These are phyloP conservation scores for Thymallus thymallus DNA, from an alignment of 2,113 vertebrate genomes.

Conservation along the genomic window DNA sequence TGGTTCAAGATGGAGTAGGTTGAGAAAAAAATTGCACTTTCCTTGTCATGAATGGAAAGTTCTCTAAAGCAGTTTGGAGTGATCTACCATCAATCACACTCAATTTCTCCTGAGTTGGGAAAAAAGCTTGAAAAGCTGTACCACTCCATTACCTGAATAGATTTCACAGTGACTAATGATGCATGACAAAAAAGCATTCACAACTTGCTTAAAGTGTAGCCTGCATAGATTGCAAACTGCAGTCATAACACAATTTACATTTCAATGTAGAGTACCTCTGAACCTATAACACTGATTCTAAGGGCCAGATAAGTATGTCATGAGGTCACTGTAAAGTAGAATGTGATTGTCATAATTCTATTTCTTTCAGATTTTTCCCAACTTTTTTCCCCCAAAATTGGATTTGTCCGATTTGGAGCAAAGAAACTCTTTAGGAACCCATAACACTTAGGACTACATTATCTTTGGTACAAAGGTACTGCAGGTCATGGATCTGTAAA, in stretches of 20 bases:
- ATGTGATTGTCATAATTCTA: neutral
- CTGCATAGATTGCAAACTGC: slow-evolving; percentile 68
- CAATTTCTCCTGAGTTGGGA: slow-evolving; percentile 83
- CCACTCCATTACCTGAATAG: slow-evolving; percentile 84
- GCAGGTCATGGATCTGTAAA: too few species aligned
- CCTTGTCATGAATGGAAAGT: slow-evolving; percentile 87
- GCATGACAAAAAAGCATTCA: slow-evolving; percentile 85
- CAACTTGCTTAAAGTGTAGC: slow-evolving; percentile 80
- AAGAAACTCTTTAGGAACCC: too few species aligned
- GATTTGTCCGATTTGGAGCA: too few species aligned
- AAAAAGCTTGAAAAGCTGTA: slow-evolving; percentile 58
- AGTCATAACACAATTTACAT: slow-evolving; percentile 65
- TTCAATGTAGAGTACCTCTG: slow-evolving; percentile 11
- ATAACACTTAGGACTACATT: too few species aligned
- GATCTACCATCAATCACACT: slow-evolving; percentile 91
- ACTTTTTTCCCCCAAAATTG: too few species aligned
- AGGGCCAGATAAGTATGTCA: neutral
- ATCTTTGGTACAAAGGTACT: too few species aligned
- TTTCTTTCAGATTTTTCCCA: neutral
- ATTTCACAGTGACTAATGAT: slow-evolving; percentile 87
- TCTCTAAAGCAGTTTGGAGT: slow-evolving; percentile 88
- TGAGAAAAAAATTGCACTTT: slow-evolving; percentile 90
- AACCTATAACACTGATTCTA: neutral
- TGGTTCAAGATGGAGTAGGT: slow-evolving; percentile 77
- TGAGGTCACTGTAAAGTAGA: neutral